Conservation (phyloP, 1,140 invertebrate genomes). For the Tribolium castaneum region DNA sequence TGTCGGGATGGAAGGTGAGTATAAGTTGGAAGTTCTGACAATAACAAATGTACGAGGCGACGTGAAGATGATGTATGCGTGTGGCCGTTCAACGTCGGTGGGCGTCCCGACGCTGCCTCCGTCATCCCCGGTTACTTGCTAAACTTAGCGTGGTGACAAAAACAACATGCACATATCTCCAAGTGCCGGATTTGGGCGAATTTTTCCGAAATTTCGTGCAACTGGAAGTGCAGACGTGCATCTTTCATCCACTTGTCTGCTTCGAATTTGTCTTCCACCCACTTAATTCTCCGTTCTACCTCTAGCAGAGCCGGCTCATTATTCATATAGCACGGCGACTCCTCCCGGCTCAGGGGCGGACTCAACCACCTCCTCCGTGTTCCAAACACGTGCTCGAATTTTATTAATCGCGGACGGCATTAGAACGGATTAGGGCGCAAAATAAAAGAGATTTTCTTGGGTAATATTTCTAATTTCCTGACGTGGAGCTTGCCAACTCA, state of each 20-base stretch:
- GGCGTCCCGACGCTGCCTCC: conserved; percentile 44
- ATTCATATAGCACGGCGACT: conserved; percentile 50
- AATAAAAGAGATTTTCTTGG: neutral
- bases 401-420: neutral
- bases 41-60: conserved; percentile 46
- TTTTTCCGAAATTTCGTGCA: neutral
- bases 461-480: conserved; percentile 34
- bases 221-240: conserved; percentile 51
- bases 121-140: conserved; percentile 48
- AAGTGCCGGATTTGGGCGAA: conserved; percentile 12
- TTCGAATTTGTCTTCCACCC: conserved; percentile 54
- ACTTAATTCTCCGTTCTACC: conserved; percentile 54
- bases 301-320: conserved; percentile 50
- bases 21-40: conserved; percentile 43
- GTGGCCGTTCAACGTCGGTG: conserved; percentile 46
- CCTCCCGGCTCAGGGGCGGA: conserved; percentile 39
- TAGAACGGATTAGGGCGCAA: neutral
- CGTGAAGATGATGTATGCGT: conserved; percentile 49
- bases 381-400: conserved; percentile 18
- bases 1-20: conserved; percentile 41
- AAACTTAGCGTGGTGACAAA: conserved; percentile 50
- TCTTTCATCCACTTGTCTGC: conserved; percentile 56
- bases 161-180: conserved; percentile 44
- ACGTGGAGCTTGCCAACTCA: conserved; percentile 18
- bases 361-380: neutral